phyloP scores from a whole-genome alignment of 2,888 invertebrate species.

The Heteromurus nitidus region DNA sequence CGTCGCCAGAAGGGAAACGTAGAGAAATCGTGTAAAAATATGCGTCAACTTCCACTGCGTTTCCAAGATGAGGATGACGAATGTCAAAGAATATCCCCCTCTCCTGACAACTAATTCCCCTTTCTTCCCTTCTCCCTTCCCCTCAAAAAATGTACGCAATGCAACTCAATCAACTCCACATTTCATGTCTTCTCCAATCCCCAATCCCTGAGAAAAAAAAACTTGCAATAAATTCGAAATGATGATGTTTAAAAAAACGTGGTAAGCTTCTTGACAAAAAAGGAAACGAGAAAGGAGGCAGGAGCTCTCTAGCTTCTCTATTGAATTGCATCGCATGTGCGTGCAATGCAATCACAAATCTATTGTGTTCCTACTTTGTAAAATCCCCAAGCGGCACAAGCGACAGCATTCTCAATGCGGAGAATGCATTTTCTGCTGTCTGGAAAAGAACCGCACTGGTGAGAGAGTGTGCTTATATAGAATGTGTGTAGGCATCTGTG shows the following conservation, averaged over 20 bases:
- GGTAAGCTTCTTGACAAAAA: not conserved
- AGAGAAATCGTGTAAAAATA: too few relatives aligned
- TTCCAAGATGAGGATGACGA: too few relatives aligned
- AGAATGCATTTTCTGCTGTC: too few relatives aligned
- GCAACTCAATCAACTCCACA: not conserved
- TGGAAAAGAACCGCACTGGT: too few relatives aligned
- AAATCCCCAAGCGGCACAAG: constrained; percentile 1
- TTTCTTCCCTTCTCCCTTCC: not conserved
- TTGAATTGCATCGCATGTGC: not conserved
- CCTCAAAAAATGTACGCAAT: not conserved
- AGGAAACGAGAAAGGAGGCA: not conserved
- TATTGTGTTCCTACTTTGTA: not conserved
- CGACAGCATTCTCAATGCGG: too few relatives aligned
- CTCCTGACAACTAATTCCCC: not conserved
- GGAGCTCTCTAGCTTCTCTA: too few relatives aligned
- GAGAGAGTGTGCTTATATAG: too few relatives aligned
- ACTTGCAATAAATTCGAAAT: constrained; percentile 9
- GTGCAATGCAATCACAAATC: not conserved
- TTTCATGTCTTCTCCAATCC: too few relatives aligned
- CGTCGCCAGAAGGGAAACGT: too few relatives aligned
- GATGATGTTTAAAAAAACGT: not conserved
- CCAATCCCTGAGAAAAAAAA: too few relatives aligned
- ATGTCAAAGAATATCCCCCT: too few relatives aligned
- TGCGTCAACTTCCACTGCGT: too few relatives aligned
- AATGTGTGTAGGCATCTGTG: constrained; percentile 1